Conservation (phyloP, 2,888 invertebrate genomes). For the Nasonia oneida region DNA sequence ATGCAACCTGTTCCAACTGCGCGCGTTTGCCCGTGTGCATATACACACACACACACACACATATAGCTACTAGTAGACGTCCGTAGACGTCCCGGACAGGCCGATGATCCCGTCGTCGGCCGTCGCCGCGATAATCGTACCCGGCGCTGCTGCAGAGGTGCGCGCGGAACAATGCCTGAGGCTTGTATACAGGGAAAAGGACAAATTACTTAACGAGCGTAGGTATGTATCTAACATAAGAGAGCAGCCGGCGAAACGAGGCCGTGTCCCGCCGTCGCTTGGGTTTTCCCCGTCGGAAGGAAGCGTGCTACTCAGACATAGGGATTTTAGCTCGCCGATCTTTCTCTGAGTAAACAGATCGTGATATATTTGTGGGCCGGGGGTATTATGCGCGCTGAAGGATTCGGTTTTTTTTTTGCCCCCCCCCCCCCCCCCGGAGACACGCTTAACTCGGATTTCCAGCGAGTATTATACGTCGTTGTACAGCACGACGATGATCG, state of each 20-base stretch:
- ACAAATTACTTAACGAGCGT: constrained; percentile 4
- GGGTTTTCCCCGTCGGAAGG: constrained; percentile 8
- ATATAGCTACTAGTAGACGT: no score
- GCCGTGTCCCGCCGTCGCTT: neutral
- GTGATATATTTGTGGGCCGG: neutral
- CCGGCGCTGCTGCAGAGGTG: neutral
- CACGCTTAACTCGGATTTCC: neutral
- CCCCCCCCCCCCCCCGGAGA: neutral
- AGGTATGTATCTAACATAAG: no score
- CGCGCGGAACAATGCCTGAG: neutral
- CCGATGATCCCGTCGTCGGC: constrained; percentile 10
- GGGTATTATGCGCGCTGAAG: neutral
- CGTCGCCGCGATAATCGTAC: neutral
- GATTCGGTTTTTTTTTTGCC: neutral
- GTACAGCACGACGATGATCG: no score
- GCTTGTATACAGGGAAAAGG: neutral
- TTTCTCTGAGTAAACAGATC: neutral
- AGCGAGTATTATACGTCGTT: no score
- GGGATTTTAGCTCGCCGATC: no score
- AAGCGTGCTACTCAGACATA: no score
- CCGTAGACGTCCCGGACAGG: no score
- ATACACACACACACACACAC: no score
- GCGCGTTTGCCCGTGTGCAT: neutral
- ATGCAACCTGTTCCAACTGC: neutral
- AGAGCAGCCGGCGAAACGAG: neutral